Evolutionary conservation across 2,888 invertebrate genomes (phyloP).

Genomic region (Tetragonula carbonaria): DNA sequence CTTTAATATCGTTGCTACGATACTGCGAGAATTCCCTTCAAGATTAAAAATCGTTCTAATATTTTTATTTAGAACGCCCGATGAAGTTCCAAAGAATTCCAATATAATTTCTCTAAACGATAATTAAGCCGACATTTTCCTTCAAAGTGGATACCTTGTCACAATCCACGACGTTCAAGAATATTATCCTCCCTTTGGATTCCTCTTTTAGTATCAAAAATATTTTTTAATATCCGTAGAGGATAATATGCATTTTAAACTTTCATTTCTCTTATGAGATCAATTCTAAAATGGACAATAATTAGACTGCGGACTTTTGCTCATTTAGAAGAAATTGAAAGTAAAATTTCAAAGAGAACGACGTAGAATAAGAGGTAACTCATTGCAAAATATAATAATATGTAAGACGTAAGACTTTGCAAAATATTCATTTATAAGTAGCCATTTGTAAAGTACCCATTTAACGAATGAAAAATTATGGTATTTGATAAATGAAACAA

Average conservation of each 20-base stretch:
- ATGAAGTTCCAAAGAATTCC: background rate
- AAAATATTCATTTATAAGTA: too few species aligned
- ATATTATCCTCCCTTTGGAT: background rate
- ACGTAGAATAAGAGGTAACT: too few species aligned
- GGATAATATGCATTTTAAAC: background rate
- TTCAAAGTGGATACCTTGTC: background rate
- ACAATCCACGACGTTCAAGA: background rate
- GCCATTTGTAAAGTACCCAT: too few species aligned
- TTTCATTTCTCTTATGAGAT: too few species aligned
- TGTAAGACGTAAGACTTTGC: too few species aligned
- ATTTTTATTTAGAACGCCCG: background rate
- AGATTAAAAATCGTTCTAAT: background rate
- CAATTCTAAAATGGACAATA: too few species aligned
- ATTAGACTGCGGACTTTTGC: background rate
- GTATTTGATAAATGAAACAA: background rate
- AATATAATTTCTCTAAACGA: background rate
- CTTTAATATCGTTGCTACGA: background rate
- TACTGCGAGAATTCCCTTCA: background rate
- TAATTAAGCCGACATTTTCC: background rate
- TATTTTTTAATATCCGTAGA: background rate
- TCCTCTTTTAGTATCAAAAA: background rate
- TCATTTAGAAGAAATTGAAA: too few species aligned
- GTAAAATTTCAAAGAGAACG: too few species aligned
- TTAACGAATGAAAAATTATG: too few species aligned
- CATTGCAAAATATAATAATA: too few species aligned